Evolutionary conservation across 2,888 invertebrate genomes (phyloP).

Genomic region (Axea sp.): DNA sequence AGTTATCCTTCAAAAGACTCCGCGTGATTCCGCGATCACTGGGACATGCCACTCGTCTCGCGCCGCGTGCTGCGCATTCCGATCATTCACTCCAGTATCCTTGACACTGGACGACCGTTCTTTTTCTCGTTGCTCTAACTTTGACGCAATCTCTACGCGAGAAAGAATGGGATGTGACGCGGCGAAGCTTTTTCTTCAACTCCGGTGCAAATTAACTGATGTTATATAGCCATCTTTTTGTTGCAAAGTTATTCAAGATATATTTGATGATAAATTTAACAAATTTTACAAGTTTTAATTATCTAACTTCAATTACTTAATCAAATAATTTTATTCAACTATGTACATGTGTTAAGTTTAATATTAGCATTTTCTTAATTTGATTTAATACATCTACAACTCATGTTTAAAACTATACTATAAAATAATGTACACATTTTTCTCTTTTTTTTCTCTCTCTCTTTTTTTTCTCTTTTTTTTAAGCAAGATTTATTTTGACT

Average conservation of each 20-base stretch:
- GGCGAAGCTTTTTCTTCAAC: slow-evolving; percentile 39
- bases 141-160: slow-evolving; percentile 52
- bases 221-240: slow-evolving; percentile 48
- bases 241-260: slow-evolving; percentile 19
- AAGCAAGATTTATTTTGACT: too few relatives aligned
- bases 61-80: slow-evolving; percentile 62
- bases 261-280: slow-evolving; percentile 26
- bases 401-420: too few relatives aligned
- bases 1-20: slow-evolving; percentile 62
- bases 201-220: slow-evolving; percentile 60
- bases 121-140: slow-evolving; percentile 54
- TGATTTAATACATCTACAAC: too few relatives aligned
- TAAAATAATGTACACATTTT: too few relatives aligned
- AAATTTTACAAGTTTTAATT: too few relatives aligned
- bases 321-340: too few relatives aligned
- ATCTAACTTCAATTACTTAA: slow-evolving; percentile 17
- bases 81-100: slow-evolving; percentile 61
- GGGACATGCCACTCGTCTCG: slow-evolving; percentile 61
- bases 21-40: slow-evolving; percentile 61
- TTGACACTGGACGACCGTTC: slow-evolving; percentile 59
- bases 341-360: too few relatives aligned
- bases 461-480: too few relatives aligned
- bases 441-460: too few relatives aligned
- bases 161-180: slow-evolving; percentile 59
- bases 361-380: too few relatives aligned